Conservation (phyloP, 1,140 invertebrate genomes). For the Camponotus pennsylvanicus region DNA sequence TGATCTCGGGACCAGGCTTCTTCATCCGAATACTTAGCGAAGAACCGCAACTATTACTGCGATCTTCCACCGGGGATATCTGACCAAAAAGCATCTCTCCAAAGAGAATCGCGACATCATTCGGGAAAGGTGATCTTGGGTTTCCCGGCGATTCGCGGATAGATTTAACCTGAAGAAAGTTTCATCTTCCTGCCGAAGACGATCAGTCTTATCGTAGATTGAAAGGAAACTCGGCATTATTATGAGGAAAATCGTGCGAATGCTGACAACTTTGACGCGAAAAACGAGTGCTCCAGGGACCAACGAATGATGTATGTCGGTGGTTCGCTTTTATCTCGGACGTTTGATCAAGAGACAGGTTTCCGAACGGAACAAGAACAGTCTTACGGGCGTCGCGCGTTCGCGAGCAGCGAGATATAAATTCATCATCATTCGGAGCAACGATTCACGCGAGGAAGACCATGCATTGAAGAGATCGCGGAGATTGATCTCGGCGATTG, state of each 20-base stretch:
- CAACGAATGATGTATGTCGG: slow-evolving; percentile 13
- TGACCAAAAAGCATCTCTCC: neutral
- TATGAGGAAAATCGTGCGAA: neutral
- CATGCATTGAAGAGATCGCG: neutral
- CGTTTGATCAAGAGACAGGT: slow-evolving; percentile 30
- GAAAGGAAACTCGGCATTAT: neutral
- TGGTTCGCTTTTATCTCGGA: slow-evolving; percentile 17
- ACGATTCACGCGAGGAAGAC: slow-evolving; percentile 9
- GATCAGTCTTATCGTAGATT: neutral
- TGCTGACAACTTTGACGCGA: neutral
- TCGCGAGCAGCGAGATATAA: neutral
- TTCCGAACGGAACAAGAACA: neutral
- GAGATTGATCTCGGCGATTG: neutral
- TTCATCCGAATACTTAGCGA: neutral
- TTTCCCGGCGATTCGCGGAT: neutral
- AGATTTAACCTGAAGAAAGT: neutral
- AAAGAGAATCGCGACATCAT: neutral
- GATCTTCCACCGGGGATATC: neutral
- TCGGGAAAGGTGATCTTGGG: neutral
- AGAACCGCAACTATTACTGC: no score
- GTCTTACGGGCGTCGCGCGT: neutral
- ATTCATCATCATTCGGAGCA: neutral
- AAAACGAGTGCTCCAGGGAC: neutral
- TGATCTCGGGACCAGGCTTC: slow-evolving; percentile 20
- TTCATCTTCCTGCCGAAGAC: neutral